phyloP scores from a whole-genome alignment of 2,888 invertebrate genomes.

The Onthophagus sagittarius region DNA sequence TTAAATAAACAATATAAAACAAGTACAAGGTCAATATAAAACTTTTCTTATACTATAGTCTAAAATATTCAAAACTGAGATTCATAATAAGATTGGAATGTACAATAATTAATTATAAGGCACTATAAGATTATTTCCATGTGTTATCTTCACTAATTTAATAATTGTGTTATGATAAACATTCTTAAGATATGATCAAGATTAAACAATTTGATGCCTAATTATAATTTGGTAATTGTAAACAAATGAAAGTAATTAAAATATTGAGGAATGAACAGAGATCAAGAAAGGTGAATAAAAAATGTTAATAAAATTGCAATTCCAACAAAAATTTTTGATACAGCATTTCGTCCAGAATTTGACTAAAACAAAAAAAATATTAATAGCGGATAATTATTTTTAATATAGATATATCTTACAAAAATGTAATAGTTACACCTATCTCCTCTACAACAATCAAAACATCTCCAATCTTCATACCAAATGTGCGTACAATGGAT shows the following conservation, averaged over 20 bases:
- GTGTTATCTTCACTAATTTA: too few species aligned
- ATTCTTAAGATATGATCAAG: too few species aligned
- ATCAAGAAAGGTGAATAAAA: not conserved
- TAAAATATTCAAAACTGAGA: not conserved
- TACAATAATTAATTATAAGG: not conserved
- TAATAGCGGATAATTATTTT: not conserved
- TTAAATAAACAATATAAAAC: too few species aligned
- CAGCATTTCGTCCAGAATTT: not conserved
- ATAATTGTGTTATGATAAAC: too few species aligned
- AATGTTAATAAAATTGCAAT: not conserved
- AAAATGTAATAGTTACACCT: conserved; percentile 93
- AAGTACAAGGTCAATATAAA: too few species aligned
- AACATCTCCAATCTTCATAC: conserved; percentile 96
- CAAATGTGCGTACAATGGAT: conserved; percentile 82
- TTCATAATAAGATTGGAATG: not conserved
- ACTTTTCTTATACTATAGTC: not conserved
- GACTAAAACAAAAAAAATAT: not conserved
- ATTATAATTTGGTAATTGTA: too few species aligned
- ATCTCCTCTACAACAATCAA: conserved; percentile 94
- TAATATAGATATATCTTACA: conserved; percentile 59
- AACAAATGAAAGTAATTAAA: too few species aligned
- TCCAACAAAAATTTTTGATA: not conserved
- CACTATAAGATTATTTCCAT: too few species aligned
- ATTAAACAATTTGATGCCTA: too few species aligned
- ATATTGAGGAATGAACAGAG: too few species aligned